phyloP scores from a whole-genome alignment of 2,888 invertebrate genomes.

The Amphiduros pacificus region DNA sequence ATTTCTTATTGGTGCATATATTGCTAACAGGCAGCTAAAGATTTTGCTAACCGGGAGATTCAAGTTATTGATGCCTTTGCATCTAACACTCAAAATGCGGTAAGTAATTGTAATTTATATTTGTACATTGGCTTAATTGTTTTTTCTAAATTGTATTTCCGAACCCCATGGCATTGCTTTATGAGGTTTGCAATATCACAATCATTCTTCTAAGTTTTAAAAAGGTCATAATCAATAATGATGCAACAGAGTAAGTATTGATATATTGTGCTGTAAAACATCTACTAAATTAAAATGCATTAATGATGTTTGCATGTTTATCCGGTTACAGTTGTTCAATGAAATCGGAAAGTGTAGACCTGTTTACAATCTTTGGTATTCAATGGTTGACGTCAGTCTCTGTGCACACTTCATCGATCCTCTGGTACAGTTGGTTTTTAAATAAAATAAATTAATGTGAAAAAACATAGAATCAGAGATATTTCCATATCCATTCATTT shows the following conservation, averaged over 20 bases:
- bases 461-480: too few relatives aligned
- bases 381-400: slow-evolving; percentile 26
- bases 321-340: slow-evolving; percentile 34
- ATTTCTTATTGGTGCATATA: background rate
- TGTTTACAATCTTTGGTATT: slow-evolving; percentile 40
- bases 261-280: too few relatives aligned
- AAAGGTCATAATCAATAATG: too few relatives aligned
- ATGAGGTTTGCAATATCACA: background rate
- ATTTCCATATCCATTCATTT: too few relatives aligned
- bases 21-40: background rate
- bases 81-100: background rate
- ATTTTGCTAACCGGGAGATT: background rate
- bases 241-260: too few relatives aligned
- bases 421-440: too few relatives aligned
- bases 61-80: background rate
- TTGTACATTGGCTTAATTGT: background rate
- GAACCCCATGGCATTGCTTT: background rate
- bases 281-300: too few relatives aligned
- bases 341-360: slow-evolving; percentile 39
- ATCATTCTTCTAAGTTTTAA: too few relatives aligned
- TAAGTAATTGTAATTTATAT: background rate
- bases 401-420: slow-evolving; percentile 20
- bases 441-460: too few relatives aligned
- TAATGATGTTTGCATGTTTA: background rate
- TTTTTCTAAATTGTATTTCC: background rate